Conservation (phyloP, 2,888 invertebrate species). For the Drosophila mimetica region DNA sequence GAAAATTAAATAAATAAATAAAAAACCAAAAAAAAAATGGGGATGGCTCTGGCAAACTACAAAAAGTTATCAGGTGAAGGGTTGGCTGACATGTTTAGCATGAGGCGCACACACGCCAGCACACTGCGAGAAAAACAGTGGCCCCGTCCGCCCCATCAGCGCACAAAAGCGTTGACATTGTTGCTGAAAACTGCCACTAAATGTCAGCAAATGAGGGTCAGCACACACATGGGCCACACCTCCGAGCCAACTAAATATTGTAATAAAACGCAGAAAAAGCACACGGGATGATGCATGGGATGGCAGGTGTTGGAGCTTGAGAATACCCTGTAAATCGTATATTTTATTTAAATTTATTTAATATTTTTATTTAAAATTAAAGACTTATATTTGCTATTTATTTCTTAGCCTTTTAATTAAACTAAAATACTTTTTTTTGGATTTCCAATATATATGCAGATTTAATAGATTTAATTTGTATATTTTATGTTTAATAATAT, state of each 20-base stretch:
- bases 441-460: too few relatives aligned
- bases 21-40: conserved; percentile 30
- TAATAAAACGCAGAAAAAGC: conserved; percentile 58
- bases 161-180: conserved; percentile 57
- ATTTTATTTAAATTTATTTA: not conserved
- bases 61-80: conserved; percentile 9
- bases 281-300: not conserved
- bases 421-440: too few relatives aligned
- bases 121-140: conserved; percentile 2
- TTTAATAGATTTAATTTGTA: too few relatives aligned
- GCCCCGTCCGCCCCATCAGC: conserved; percentile 1
- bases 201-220: conserved; percentile 77
- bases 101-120: conserved; percentile 54
- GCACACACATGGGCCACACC: conserved; percentile 48
- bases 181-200: conserved; percentile 77
- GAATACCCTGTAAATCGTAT: not conserved
- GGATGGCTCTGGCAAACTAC: conserved; percentile 1
- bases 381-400: not conserved
- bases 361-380: not conserved
- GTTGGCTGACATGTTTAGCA: conserved; percentile 60
- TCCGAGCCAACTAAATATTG: conserved; percentile 64
- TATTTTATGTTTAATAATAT: not conserved
- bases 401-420: too few relatives aligned
- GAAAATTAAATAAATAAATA: conserved; percentile 72
- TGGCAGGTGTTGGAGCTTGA: not conserved